Conservation (phyloP, 2,888 invertebrate genomes). For the Nipponacmea schrenckii region DNA sequence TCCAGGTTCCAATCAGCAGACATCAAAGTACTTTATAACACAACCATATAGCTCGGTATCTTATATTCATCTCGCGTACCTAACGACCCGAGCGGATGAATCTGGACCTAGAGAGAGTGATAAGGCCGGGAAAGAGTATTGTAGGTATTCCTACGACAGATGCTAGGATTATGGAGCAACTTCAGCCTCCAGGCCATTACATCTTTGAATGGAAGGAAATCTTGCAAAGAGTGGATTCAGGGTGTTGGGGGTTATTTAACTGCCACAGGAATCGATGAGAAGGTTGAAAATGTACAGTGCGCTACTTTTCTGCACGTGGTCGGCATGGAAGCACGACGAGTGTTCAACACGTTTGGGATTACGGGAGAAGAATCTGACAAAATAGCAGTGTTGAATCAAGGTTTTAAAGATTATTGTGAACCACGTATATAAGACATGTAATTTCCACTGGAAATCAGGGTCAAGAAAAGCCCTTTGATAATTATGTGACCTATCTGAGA, state of each 20-base stretch:
- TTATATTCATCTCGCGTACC: too few relatives aligned
- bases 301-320: neutral
- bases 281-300: neutral
- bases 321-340: neutral
- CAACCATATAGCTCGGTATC: too few relatives aligned
- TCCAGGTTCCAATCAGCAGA: too few relatives aligned
- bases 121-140: too few relatives aligned
- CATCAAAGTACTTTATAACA: too few relatives aligned
- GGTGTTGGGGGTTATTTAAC: neutral
- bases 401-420: neutral
- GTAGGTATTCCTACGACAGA: too few relatives aligned
- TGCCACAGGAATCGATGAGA: neutral
- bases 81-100: too few relatives aligned
- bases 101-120: too few relatives aligned
- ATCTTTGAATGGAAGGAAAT: neutral
- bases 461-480: conserved; percentile 16
- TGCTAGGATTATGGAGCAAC: neutral
- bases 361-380: neutral
- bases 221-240: neutral
- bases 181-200: neutral
- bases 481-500: conserved; percentile 7
- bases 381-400: neutral
- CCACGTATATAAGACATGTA: conserved; percentile 18
- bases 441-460: conserved; percentile 1
- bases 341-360: neutral